Conservation (phyloP, 92 coral and sea anemone species). For the Phymanthus crucifer region DNA sequence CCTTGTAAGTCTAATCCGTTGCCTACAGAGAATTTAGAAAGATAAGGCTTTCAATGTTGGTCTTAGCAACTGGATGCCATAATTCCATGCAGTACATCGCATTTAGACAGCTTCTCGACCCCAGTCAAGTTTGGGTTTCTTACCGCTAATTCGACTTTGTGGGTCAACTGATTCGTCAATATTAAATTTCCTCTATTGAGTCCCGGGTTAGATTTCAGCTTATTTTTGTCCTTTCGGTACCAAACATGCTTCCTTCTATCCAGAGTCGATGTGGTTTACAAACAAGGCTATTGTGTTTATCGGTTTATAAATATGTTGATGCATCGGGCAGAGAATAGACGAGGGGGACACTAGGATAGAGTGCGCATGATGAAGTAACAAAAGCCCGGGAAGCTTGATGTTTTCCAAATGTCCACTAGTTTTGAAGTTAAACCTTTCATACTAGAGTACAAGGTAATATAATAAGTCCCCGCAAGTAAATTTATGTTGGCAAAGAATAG, state of each 20-base stretch:
- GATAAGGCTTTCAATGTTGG: conserved; percentile 2
- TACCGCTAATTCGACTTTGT: conserved; percentile 30
- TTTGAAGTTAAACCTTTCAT: not conserved
- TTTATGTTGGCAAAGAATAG: conserved; percentile 1
- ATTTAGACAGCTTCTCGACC: conserved; percentile 20
- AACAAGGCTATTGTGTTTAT: not conserved
- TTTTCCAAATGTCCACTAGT: not conserved
- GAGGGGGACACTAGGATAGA: not conserved
- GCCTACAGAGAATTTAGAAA: conserved; percentile 23
- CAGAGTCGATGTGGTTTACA: conserved; percentile 2
- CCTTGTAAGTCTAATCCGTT: conserved; percentile 19
- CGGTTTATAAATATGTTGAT: not conserved
- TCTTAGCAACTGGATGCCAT: not conserved
- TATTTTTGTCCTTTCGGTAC: conserved; percentile 2
- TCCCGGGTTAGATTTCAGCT: conserved; percentile 23
- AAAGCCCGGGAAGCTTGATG: not conserved
- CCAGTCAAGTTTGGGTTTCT: conserved; percentile 23
- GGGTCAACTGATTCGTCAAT: conserved; percentile 27
- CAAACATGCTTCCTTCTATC: not conserved
- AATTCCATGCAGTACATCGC: not conserved
- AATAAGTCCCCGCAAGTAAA: not conserved
- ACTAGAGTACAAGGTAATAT: not conserved
- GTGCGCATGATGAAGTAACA: not conserved
- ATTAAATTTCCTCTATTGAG: conserved; percentile 27
- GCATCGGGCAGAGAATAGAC: not conserved